Evolutionary conservation across 2,888 invertebrate genomes (phyloP).

Genomic region (Antheraea assamensis): DNA sequence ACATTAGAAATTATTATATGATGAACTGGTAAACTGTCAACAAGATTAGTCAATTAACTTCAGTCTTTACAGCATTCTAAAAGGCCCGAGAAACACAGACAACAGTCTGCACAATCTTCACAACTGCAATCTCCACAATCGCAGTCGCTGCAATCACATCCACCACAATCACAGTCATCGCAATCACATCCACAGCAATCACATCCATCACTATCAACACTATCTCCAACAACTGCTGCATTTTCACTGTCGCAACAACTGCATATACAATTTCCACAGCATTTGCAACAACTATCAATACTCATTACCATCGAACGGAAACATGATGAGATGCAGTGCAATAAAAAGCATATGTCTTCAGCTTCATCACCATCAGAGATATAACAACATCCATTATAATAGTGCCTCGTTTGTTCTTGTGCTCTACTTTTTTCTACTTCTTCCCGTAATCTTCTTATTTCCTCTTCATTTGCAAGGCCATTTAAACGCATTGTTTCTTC

Average conservation of each 20-base stretch:
- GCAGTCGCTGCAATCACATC: conserved; percentile 26
- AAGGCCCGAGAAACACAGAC: background rate
- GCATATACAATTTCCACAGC: conserved; percentile 38
- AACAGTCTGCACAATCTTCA: conserved; percentile 23
- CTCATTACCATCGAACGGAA: conserved; percentile 37
- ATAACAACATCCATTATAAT: conserved; percentile 38
- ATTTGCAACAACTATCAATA: conserved; percentile 40
- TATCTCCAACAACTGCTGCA: background rate
- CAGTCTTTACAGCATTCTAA: conserved; percentile 15
- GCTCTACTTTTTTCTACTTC: conserved; percentile 1
- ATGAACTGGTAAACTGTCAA: background rate
- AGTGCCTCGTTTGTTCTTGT: conserved; percentile 12
- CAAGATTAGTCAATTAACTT: background rate
- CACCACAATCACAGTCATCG: conserved; percentile 25
- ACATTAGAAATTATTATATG: too few relatives aligned
- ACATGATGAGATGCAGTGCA: conserved; percentile 34
- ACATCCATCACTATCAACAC: conserved; percentile 24
- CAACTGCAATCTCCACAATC: conserved; percentile 24
- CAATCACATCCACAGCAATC: conserved; percentile 21
- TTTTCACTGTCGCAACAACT: conserved; percentile 37
- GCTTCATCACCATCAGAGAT: conserved; percentile 16
- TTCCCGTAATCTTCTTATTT: conserved; percentile 17
- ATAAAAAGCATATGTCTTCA: conserved; percentile 23
- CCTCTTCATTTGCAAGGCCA: conserved; percentile 23
- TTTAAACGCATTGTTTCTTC: conserved; percentile 17